Conservation (phyloP, 2,113 vertebrate species). For the Felis catus region F.catus_Fca126_mat1.0 CM031421.1:61952501-61953000, state of each 20-base stretch:
- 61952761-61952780: neutral
- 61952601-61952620: neutral
- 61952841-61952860: neutral
- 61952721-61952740: neutral
- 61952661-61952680: neutral
- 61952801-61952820: neutral
- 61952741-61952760: neutral
- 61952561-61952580: neutral
- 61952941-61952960: neutral
- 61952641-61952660: neutral
- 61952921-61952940: neutral
- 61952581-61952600: neutral
- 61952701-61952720: neutral
- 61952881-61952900: neutral
- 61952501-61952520: neutral
- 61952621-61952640: neutral
- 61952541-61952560: neutral
- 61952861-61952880: neutral
- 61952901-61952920: neutral
- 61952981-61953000: neutral
- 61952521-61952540: neutral
- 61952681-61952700: neutral
- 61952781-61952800: neutral
- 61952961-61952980: neutral
- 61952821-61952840: neutral